Evolutionary conservation across 2,888 invertebrate genomes (phyloP), one percentile per base, ranked within the genome.

Genomic region (Lasioglossum figueresi): DNA sequence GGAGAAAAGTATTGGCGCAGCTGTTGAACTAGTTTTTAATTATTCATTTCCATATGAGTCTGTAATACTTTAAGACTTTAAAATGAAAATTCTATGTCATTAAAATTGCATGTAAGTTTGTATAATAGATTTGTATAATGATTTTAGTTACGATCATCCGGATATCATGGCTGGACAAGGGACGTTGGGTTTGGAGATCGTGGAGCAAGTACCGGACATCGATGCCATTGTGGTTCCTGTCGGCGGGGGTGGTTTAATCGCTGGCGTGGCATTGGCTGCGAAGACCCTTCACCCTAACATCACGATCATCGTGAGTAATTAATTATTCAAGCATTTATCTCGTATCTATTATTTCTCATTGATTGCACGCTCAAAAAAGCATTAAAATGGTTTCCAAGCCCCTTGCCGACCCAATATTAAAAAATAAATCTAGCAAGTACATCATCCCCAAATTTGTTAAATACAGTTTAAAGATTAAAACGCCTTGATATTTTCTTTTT

Each of bases 141-240:
- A 19, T 88, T 93, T 5, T 93, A 98, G 98, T 3, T 99, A 99
- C 93, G 99, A 99, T 95, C 98, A 99, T 95, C 99, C 99, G 0
- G 97, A 99, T 94, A 98, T 99, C 87, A 97, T 99, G 96, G 98
- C 99, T 0, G 99, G 99, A 0, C 99, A 99, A 95, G 99, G 99
- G 16, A 99, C 99, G 0, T 96, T 99, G 93, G 99, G 98, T 0
- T 95, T 99, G 91, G 99, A 99, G 95, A 98, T 99, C 83, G 95
- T 98, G 40, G 98, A 99, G 92, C 98, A 99, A 95, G 98, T 99
- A 1, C 96, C 97, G 0, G 96, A 98, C 82, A 96, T 98, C 23
- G 98, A 99, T 95, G 99, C 99, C 0, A 97, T 99, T 45, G 96
- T 99, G 34, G 97, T 99, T 27, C 99, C 99, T 0, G 98, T 99